Evolutionary conservation across 2,888 invertebrate genomes (phyloP), one percentile per base, ranked within the genome.

Genomic region (Ecdyonurus torrentis): DNA sequence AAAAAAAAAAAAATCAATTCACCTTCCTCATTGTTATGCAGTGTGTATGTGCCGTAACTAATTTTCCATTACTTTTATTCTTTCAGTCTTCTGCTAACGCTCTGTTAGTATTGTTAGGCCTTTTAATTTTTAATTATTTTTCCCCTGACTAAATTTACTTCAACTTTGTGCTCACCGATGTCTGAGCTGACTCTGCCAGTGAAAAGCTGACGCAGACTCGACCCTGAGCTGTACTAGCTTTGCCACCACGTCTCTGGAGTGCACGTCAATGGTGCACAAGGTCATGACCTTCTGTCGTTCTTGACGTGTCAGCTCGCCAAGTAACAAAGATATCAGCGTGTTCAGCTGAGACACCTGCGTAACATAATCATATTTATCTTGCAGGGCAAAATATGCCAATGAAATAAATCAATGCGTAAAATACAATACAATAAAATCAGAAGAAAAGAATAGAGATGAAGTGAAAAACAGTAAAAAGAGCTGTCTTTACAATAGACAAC

Each of bases 231-330:
- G 67, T 63, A 96, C 92, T 71, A 96, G 83, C 72, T 92, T 93
- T 0, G 86, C 84, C 0, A 96, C 91, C 5, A 96, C 94, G 73
- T 96, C 96, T 70, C 96, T 79, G 2, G 93, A 92, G 71, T 96
- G 96, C 1, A 96, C 96, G 72, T 93, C 92, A 65, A 92, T 94
- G 2, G 96, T 96, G 75, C 96, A 96, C 70, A 97, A 89, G 0
- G 96, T 94, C 91, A 94, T 95, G 69, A 96, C 92, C 75, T 96
- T 96, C 74, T 94, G 94, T 18, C 96, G 82, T 69, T 94, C 91
- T 1, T 89, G 89, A 0, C 83, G 79, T 0, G 84, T 83, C 66
- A 96, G 76, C 68, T 94, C 90, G 0, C 91, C 91, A 67, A 95
- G 76, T 62, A 96, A 75, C 61, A 93, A 77, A 5, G 80, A 78